Base-by-base conservation (phyloP, 2,888 invertebrate genomes). In the Piscicola geometra region DNA sequence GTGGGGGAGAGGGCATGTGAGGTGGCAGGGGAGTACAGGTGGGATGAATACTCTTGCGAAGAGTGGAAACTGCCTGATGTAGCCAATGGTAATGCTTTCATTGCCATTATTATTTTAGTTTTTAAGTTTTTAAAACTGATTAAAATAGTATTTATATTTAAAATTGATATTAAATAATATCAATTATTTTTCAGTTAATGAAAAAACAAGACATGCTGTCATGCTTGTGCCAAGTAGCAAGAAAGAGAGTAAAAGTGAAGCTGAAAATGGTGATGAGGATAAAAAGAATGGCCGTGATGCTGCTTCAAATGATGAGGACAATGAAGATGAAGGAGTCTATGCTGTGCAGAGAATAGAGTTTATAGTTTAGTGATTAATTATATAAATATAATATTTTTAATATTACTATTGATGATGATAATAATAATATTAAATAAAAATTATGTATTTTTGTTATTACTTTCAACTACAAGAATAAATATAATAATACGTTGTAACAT, bases 11-110 rank as follows among this genome's bases (percentile, higher is more conserved):
- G n/a, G 21, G 71, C 75, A 25, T 77, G 76, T 78, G 25, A 50
- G 2, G 33, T 75, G 12, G 72, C 76, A 25, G 36, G 68, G n/a
- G 70, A 75, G 35, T 72, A 77, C 41, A 28, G 74, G 36, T n/a
- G 66, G 9, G 74, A 76, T 76, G 60, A 50, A 25, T 77, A 41
- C 41, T 68, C 70, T n/a, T 77, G 77, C 70, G 73, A 76, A 36
- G 50, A 32, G n/a, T 77, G 77, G 77, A 41, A 56, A 21, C 30
- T 35, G 69, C 69, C 69, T 25, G 5, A 21, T 69, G 1, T 36
- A 1, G 25, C 28, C 9, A 1, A 71, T 32, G 52, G 71, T 47
- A 71, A 21, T 30, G 60, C 15, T 41, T 9, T 41, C 15, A 41
- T 41, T 41, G 5, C 41, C 41, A 41, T 41, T 41, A 9, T 41